Evolutionary conservation across 23 tunicate genomes (phyloP).

Genomic region (Ciona savignyi): DNA sequence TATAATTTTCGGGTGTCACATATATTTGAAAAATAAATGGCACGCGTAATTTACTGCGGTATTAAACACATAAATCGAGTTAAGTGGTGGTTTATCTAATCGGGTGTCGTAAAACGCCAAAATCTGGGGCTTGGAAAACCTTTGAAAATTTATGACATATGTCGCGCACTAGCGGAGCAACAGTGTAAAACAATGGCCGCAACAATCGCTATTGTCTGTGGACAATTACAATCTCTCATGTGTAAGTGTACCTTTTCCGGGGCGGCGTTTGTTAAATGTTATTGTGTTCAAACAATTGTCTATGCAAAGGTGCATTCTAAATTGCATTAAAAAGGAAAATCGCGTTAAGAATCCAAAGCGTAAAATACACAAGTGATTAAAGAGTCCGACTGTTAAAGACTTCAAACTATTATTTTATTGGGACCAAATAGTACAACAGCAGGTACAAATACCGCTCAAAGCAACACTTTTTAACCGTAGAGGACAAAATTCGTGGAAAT

Average conservation of each 20-base stretch:
- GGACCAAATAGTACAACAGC: too few species aligned
- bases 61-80: not conserved
- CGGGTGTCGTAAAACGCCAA: not conserved
- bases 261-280: not conserved
- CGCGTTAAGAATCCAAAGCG: not conserved
- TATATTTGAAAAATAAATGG: too few species aligned
- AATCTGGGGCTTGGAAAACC: too few species aligned
- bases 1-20: too few species aligned
- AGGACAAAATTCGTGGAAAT: too few species aligned
- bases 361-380: not conserved
- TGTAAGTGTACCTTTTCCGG: not conserved
- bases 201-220: not conserved
- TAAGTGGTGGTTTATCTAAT: not conserved
- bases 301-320: too few species aligned
- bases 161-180: not conserved
- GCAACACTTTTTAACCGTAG: too few species aligned
- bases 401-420: too few species aligned
- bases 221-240: not conserved
- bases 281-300: not conserved
- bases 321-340: too few species aligned
- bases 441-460: too few species aligned
- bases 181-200: not conserved
- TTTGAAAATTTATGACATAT: too few species aligned
- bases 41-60: not conserved
- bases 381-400: too few species aligned